Evolutionary conservation across 2,888 invertebrate species (phyloP).

Genomic region (Philhelius pedissequus): DNA sequence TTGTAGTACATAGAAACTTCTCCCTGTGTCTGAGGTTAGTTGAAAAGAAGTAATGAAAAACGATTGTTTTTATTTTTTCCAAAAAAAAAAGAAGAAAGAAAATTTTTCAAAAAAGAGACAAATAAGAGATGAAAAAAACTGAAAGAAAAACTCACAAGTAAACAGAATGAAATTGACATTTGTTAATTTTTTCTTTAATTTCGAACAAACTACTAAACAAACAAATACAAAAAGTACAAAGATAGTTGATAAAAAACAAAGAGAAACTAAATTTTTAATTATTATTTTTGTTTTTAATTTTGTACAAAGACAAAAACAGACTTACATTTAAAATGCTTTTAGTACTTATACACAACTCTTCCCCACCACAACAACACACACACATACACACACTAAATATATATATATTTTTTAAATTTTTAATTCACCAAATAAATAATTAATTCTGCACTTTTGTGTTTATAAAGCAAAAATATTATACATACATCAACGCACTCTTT

Average conservation of each 20-base stretch:
- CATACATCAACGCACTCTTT: constrained; percentile 28
- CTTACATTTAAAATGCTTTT: constrained; percentile 33
- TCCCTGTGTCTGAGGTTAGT: constrained; percentile 99
- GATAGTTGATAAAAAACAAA: constrained; percentile 66
- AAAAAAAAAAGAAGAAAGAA: constrained; percentile 58
- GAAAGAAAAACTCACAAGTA: constrained; percentile 68
- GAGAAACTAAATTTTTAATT: constrained; percentile 45
- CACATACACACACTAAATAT: constrained; percentile 32
- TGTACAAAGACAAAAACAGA: constrained; percentile 65
- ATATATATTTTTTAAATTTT: not conserved
- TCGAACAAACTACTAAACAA: constrained; percentile 37
- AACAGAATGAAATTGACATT: constrained; percentile 69
- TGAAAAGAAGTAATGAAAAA: constrained; percentile 87
- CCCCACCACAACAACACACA: not conserved
- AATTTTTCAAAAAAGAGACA: constrained; percentile 64
- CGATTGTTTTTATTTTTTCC: constrained; percentile 67
- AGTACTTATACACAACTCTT: constrained; percentile 45
- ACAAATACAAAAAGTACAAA: constrained; percentile 43
- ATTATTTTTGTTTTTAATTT: constrained; percentile 21
- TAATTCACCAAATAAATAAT: constrained; percentile 48
- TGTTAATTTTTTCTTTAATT: constrained; percentile 51
- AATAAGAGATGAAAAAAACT: constrained; percentile 53
- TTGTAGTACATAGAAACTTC: constrained; percentile 99
- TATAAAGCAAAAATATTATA: constrained; percentile 10
- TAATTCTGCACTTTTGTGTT: constrained; percentile 43